These are phyloP conservation scores for Protophormia terraenovae DNA, from an alignment of 2,888 invertebrate genomes.

Conservation along the genomic window DNA sequence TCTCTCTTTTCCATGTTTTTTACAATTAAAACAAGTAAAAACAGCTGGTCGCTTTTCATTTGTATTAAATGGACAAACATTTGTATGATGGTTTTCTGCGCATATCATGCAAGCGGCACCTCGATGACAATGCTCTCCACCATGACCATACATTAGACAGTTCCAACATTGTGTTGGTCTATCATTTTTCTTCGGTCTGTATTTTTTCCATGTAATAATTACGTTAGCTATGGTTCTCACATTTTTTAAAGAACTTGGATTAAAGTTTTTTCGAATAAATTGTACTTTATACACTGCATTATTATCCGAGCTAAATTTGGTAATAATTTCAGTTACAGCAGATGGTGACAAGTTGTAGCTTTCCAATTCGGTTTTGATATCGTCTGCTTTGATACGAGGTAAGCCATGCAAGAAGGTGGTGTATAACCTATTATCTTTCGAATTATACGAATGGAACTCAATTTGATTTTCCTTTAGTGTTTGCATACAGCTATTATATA, in stretches of 20 bases:
- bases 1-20: conserved; percentile 24
- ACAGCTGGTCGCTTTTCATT: no score
- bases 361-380: no score
- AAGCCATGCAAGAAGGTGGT: background rate
- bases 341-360: no score
- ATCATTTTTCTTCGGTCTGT: background rate
- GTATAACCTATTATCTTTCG: no score
- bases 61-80: no score
- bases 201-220: no score
- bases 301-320: background rate
- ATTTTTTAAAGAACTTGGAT: background rate
- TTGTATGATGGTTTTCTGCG: no score
- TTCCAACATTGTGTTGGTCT: background rate
- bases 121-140: background rate
- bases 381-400: no score
- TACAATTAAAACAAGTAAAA: conserved; percentile 33
- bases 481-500: no score
- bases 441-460: background rate
- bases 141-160: no score
- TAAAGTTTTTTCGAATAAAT: no score
- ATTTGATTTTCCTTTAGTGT: background rate
- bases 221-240: background rate
- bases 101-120: background rate
- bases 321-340: no score
- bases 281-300: background rate